Evolutionary conservation across 2,888 invertebrate species (phyloP), one percentile per base, ranked within the genome.

Genomic region (Polyommatus iphigenia): DNA sequence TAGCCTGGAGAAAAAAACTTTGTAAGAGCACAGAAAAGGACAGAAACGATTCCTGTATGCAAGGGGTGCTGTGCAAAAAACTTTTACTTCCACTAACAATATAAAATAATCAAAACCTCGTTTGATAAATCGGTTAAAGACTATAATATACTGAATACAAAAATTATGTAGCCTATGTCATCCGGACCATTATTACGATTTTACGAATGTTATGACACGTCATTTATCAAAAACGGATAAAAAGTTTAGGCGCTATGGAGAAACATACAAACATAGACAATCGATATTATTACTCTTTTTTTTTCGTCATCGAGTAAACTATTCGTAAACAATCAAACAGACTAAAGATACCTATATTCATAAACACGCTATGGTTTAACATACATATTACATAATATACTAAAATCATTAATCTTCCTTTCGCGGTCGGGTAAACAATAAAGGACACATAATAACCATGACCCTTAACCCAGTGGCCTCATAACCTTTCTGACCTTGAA

Each of bases 1-100:
- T 50, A 98, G 90, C 76, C 92, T 92, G 83, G 0, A 54, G 24
- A 76, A 76, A 57, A 78, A 2, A 36, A 72, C 7, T 73, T 24
- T 46, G 3, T 73, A 46, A n/a, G 18, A 18, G 13, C 3, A 54
- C 54, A 54, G 3, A 54, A 54, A 15, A 54, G 15, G n/a, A n/a
- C 24, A 24, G 2, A 24, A 24, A 24, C 24, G 24, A 24, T 24
- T 24, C 24, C 24, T 54, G 18, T 54, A 5, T 54, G 18, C 4
- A 3, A 46, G 3, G 10, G 13, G 10, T 10, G 46, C 10, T 46
- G 8, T 41, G 3, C 10, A 5, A 18, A 50, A 50, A 54, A 5
- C 5, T 54, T 2, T 54, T 15, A 50, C 0, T 18, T 54, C 1
- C 54, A 4, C 54, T 54, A 18, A 54, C 54, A 54, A 54, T 54